A percentile compares a stretch with the other conserved stretches of the same genome.
phyloP scores from a whole-genome alignment of 2,797 vertebrate species.

The Hapalemur alaotrensis region DNA sequence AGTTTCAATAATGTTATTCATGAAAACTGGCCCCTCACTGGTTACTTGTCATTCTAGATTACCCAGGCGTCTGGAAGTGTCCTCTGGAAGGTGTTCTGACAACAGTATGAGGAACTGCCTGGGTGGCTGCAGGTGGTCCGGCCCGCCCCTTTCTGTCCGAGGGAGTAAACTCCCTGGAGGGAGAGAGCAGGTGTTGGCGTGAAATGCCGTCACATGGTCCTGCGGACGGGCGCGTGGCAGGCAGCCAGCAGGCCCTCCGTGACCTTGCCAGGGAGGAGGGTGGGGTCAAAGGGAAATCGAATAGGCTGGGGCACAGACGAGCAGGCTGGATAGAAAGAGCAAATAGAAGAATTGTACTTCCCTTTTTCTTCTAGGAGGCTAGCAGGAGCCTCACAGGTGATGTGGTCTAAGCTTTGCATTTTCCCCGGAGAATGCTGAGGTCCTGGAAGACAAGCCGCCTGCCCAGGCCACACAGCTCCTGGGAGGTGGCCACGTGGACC shows the following conservation, averaged over 20 bases:
- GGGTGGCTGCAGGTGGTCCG: too few species aligned
- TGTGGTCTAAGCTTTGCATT: neutral
- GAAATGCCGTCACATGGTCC: accelerated
- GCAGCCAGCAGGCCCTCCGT: neutral
- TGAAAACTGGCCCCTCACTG: neutral
- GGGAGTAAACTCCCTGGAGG: neutral
- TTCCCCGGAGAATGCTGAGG: neutral
- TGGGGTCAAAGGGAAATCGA: too few species aligned
- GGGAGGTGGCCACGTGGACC: neutral
- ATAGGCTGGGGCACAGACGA: neutral
- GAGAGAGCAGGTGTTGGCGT: neutral
- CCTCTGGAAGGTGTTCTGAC: neutral
- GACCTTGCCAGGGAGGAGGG: neutral
- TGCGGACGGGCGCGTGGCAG: neutral
- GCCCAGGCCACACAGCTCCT: neutral
- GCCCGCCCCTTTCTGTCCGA: neutral
- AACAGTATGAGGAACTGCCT: neutral
- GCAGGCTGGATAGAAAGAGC: neutral
- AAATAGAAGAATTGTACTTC: neutral
- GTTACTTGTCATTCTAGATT: neutral
- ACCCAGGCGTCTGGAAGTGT: neutral
- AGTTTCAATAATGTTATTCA: neutral
- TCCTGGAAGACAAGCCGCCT: neutral
- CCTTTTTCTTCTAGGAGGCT: neutral
- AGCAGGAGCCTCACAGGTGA: neutral